These are phyloP conservation scores for Astur gentilis DNA, from an alignment of 2,113 vertebrate genomes.

Conservation along the genomic window DNA sequence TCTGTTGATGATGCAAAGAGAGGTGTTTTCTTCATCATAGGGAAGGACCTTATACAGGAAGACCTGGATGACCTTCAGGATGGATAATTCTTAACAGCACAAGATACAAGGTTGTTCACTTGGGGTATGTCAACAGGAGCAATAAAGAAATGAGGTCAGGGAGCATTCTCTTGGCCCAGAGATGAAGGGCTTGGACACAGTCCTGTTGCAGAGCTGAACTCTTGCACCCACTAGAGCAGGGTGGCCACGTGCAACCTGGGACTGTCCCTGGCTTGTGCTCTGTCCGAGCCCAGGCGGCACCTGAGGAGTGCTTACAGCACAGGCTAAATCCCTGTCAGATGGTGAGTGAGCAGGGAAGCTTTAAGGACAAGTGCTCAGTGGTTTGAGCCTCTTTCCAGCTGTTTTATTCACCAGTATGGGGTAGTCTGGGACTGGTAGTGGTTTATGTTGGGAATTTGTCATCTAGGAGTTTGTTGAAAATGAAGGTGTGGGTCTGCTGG, in stretches of 20 bases:
- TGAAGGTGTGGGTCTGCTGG: not conserved
- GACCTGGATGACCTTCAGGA: not conserved
- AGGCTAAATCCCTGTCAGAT: not conserved
- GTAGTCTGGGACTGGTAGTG: not conserved
- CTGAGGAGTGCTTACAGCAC: not conserved
- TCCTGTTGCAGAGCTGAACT: not conserved
- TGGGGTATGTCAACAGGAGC: not conserved
- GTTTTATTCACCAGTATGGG: not conserved
- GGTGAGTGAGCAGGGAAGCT: not conserved
- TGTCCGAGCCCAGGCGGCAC: accelerated
- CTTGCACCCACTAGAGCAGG: not conserved
- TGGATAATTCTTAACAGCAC: not conserved
- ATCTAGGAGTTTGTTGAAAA: not conserved
- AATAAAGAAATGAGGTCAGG: not conserved
- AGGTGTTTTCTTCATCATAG: not conserved
- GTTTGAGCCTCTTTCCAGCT: not conserved
- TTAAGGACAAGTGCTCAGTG: not conserved
- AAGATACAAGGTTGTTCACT: not conserved
- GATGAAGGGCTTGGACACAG: not conserved
- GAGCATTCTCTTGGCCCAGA: not conserved
- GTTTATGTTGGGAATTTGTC: not conserved
- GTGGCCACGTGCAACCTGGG: not conserved
- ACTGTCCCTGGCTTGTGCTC: not conserved
- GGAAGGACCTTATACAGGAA: not conserved
- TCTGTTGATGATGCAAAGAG: not conserved